Base-by-base conservation (phyloP, 2,888 invertebrate species). In the Thelaira solivaga region DNA sequence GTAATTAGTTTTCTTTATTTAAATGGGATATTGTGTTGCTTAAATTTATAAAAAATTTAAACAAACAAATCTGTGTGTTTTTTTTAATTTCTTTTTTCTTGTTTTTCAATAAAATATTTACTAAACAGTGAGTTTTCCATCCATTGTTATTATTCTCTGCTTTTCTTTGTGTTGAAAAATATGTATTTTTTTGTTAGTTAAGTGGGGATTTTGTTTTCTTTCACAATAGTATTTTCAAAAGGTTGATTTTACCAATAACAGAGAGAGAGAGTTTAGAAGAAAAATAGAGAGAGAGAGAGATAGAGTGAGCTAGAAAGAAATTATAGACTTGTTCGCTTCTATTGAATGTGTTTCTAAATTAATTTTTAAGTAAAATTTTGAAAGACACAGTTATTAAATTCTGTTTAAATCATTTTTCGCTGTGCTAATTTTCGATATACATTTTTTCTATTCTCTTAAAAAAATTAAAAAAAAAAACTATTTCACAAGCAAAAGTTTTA, bases 381-480 rank as follows among this genome's bases (percentile, higher is more conserved):
- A 76, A 80, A 76, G 76, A 80, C 76, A 80, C 79, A 78, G 80
- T 81, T 75, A 65, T 55, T 69, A 43, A 47, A 73, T 77, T 68
- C 78, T 47, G 45, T 22, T 80, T 73, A 39, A 80, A 75, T 75
- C 67, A 62, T 71, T 80, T 82, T 86, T 86, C 86, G 86, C 86
- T 86, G 87, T 83, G 85, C 84, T 86, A 81, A 82, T 86, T 83
- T 84, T 86, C 86, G 86, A 82, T 82, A 77, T 74, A 49, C 24
- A 72, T 55, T 62, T 78, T 47, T 29, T 24, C 22, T 22, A 43
- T 65, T 43, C 34, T 72, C 45, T 51, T 71, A 65, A 75, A 72
- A 53, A 77, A 57, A n/a, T 47, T 16, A 18, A 16, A 64, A 59
- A 72, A 65, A 41, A 34, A 39, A 47, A 20, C 16, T 29, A 36